Percentiles rank a stretch among this genome's conserved stretches.
Evolutionary conservation across 2,888 invertebrate species (phyloP).

Genomic region (Stenchaetothrips biformis): DNA sequence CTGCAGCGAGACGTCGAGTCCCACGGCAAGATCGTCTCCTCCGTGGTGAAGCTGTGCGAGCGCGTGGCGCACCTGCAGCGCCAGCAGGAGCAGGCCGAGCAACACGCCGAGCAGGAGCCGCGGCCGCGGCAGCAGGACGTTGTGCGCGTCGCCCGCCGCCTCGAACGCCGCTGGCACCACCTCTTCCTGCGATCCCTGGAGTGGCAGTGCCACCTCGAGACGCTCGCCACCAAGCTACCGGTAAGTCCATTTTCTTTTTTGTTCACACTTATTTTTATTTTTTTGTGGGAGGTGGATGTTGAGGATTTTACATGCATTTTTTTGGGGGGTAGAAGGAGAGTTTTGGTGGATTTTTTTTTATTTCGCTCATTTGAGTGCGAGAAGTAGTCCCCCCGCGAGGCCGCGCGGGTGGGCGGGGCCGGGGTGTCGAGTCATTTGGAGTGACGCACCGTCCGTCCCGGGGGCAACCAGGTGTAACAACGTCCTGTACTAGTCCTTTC

Average conservation of each 20-base stretch:
- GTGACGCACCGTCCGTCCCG: too few species aligned
- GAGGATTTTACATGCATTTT: too few species aligned
- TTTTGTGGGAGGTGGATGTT: too few species aligned
- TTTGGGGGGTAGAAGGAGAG: too few species aligned
- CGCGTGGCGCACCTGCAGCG: conserved; percentile 50
- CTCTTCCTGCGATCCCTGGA: conserved; percentile 84
- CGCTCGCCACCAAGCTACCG: conserved; percentile 62
- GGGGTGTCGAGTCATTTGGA: too few species aligned
- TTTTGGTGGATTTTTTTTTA: too few species aligned
- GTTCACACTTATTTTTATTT: too few species aligned
- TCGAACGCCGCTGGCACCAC: conserved; percentile 86
- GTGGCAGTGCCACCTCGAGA: conserved; percentile 88
- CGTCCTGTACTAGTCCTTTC: too few species aligned
- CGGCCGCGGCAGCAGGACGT: conserved; percentile 38
- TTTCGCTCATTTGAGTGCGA: too few species aligned
- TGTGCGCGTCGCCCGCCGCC: conserved; percentile 58
- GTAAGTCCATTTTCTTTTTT: neutral
- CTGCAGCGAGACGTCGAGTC: conserved; percentile 90
- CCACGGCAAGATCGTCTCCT: conserved; percentile 77
- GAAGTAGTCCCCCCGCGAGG: too few species aligned
- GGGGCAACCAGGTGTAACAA: too few species aligned
- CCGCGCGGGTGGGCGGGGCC: too few species aligned
- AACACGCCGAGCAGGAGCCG: conserved; percentile 48
- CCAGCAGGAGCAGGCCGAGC: conserved; percentile 41
- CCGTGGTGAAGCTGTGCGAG: conserved; percentile 70